Evolutionary conservation across 1,140 invertebrate genomes (phyloP).

Genomic region (Cotesia vestalis): DNA sequence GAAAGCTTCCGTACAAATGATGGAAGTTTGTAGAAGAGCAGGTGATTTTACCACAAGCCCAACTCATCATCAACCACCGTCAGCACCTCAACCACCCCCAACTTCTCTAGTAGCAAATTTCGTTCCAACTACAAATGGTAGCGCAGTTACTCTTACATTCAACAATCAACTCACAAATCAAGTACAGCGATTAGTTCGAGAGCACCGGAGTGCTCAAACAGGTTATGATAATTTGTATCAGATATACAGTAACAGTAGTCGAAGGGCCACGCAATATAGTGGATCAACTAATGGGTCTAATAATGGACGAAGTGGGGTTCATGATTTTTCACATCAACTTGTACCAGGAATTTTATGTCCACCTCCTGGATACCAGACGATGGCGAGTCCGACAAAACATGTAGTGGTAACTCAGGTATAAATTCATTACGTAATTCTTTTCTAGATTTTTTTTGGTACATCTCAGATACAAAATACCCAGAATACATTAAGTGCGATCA

Average conservation of each 20-base stretch:
- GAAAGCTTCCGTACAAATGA: slow-evolving; percentile 94
- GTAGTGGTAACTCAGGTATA: slow-evolving; percentile 79
- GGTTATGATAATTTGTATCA: slow-evolving; percentile 83
- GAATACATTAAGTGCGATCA: background rate
- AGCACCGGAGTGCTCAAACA: slow-evolving; percentile 67
- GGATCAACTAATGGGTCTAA: slow-evolving; percentile 60
- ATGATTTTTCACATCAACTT: slow-evolving; percentile 83
- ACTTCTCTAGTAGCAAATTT: slow-evolving; percentile 72
- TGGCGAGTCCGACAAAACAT: slow-evolving; percentile 86
- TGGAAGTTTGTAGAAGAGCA: slow-evolving; percentile 85
- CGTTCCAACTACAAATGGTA: slow-evolving; percentile 80
- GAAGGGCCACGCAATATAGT: slow-evolving; percentile 72
- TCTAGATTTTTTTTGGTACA: background rate
- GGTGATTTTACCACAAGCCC: slow-evolving; percentile 70
- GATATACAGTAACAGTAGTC: slow-evolving; percentile 80
- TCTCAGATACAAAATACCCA: background rate
- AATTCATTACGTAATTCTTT: slow-evolving; percentile 8
- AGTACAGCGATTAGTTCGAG: slow-evolving; percentile 74
- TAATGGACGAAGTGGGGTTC: slow-evolving; percentile 62
- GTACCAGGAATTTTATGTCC: slow-evolving; percentile 93
- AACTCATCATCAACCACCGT: slow-evolving; percentile 67
- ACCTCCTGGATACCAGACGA: slow-evolving; percentile 81
- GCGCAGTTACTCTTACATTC: slow-evolving; percentile 85
- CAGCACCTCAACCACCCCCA: slow-evolving; percentile 71
- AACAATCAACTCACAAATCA: slow-evolving; percentile 83